Percentiles rank a stretch among this genome's conserved stretches.
Evolutionary conservation across 2,113 vertebrate species (phyloP).

Genomic region (Chelonoidis abingdonii): DNA sequence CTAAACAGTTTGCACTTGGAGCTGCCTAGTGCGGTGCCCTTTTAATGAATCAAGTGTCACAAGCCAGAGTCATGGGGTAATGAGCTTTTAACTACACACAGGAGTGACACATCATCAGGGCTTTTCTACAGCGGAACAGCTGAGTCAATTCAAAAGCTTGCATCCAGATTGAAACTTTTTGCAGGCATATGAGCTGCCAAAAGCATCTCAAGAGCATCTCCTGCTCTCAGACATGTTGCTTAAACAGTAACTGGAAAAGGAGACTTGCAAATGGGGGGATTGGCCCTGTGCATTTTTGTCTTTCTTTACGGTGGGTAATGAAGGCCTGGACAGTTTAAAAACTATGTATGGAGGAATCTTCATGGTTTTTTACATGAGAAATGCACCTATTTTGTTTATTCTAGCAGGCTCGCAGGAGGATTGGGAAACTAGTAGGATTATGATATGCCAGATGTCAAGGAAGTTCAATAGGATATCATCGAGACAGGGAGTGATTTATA

Average conservation of each 20-base stretch:
- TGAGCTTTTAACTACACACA: neutral
- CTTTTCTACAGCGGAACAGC: neutral
- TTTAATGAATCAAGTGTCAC: neutral
- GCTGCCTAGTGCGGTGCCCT: neutral
- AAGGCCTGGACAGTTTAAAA: neutral
- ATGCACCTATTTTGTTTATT: neutral
- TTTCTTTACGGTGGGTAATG: neutral
- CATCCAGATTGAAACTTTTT: neutral
- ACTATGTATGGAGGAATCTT: neutral
- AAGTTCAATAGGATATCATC: neutral
- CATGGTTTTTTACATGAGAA: neutral
- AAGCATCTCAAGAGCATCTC: neutral
- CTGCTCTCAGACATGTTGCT: neutral
- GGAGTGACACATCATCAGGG: neutral
- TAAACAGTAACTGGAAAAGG: neutral
- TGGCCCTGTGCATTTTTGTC: neutral
- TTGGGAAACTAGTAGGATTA: neutral
- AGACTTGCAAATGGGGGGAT: neutral
- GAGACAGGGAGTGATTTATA: fast-evolving
- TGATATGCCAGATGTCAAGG: neutral
- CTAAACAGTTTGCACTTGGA: fast-evolving
- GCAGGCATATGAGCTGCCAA: neutral
- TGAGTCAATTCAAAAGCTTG: neutral
- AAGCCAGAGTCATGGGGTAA: neutral
- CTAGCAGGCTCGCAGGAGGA: neutral